Percentiles rank a stretch among this genome's conserved stretches.
Conservation (phyloP, 2,797 vertebrate genomes). For the Choloepus didactylus region DNA sequence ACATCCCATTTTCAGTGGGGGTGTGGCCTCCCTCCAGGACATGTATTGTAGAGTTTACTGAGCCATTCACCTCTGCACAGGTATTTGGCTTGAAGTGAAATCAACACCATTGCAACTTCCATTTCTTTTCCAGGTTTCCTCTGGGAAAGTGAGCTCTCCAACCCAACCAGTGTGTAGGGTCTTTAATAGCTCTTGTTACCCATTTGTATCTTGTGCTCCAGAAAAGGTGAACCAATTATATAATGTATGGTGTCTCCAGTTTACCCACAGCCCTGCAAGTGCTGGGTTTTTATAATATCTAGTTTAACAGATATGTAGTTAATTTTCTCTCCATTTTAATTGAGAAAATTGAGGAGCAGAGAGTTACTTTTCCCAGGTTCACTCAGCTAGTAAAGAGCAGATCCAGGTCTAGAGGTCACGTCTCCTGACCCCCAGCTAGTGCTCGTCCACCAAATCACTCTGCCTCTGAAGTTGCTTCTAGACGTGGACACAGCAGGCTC, state of each 20-base stretch:
- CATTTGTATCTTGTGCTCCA: background rate
- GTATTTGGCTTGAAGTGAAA: background rate
- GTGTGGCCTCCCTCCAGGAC: background rate
- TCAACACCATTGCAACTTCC: background rate
- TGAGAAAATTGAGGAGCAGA: constrained; percentile 9
- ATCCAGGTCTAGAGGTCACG: background rate
- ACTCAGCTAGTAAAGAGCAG: background rate
- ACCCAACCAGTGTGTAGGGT: background rate
- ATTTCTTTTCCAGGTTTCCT: background rate
- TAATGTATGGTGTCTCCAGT: background rate
- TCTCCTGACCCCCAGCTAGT: background rate
- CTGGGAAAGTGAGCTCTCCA: background rate
- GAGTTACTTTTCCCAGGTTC: background rate
- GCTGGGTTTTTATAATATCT: background rate
- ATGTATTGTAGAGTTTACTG: background rate
- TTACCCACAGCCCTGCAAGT: background rate
- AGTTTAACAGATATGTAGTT: background rate
- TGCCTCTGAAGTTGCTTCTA: background rate
- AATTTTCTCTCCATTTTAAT: background rate
- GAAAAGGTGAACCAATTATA: background rate
- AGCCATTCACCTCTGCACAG: background rate
- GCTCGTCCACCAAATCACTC: background rate
- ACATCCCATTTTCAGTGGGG: background rate
- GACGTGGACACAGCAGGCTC: background rate
- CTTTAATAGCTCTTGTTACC: background rate